Conservation (phyloP, 2,888 invertebrate genomes). For the Agrypnus murinus region DNA sequence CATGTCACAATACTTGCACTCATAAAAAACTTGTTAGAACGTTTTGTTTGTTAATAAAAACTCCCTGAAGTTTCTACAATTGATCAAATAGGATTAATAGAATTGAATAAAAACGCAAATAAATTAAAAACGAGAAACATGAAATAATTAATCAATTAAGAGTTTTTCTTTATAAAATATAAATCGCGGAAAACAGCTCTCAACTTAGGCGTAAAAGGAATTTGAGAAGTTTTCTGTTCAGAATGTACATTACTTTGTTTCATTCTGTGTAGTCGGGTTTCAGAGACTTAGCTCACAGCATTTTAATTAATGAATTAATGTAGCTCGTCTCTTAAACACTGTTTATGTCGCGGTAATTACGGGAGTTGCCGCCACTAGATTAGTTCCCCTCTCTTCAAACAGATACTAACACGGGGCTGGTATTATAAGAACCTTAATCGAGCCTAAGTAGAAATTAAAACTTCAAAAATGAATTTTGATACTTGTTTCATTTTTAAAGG, state of each 20-base stretch:
- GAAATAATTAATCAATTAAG: no score
- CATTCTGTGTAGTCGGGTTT: slow-evolving; percentile 62
- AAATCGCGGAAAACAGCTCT: no score
- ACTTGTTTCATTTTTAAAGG: no score
- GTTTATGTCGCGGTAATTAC: slow-evolving; percentile 73
- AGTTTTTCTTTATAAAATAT: no score
- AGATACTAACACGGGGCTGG: slow-evolving; percentile 51
- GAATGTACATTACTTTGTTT: slow-evolving; percentile 60
- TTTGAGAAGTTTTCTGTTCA: slow-evolving; percentile 48
- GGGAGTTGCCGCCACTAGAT: slow-evolving; percentile 68
- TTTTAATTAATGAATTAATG: slow-evolving; percentile 73
- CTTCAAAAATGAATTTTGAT: no score
- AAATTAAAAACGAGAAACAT: no score
- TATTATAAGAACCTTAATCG: slow-evolving; percentile 67
- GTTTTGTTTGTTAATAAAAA: no score
- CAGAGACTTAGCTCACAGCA: slow-evolving; percentile 66
- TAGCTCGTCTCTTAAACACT: slow-evolving; percentile 72
- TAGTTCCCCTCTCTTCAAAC: slow-evolving; percentile 51
- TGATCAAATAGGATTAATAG: no score
- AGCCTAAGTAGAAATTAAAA: slow-evolving; percentile 61
- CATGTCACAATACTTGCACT: no score
- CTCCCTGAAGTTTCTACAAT: no score
- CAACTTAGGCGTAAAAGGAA: slow-evolving; percentile 48
- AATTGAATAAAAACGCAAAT: no score
- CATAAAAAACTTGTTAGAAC: no score